These are phyloP conservation scores for Mirounga angustirostris DNA, from an alignment of 2,113 vertebrate species.

Conservation along the genomic window DNA sequence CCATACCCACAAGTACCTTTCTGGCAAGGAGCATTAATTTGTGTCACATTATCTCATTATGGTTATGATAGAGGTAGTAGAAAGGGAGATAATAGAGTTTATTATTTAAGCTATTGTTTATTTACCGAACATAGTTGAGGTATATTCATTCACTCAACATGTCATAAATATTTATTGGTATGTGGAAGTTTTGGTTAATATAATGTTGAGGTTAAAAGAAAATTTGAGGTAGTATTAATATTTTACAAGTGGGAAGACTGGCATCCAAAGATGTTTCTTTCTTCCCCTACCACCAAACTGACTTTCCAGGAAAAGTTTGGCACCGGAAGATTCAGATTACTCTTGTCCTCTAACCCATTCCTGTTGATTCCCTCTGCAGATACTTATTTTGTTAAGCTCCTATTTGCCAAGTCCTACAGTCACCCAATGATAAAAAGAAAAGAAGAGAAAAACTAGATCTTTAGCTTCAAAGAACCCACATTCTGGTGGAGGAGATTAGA, in stretches of 20 bases:
- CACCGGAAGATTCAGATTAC: not conserved
- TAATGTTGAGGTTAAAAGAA: constrained; percentile 44
- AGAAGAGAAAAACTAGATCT: not conserved
- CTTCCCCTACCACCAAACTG: not conserved
- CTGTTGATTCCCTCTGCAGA: not conserved
- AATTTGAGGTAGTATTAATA: constrained; percentile 18
- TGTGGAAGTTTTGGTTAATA: not conserved
- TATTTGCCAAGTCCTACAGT: not conserved
- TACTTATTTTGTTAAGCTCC: not conserved
- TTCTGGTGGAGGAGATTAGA: not conserved
- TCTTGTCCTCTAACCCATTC: not conserved
- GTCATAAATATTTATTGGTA: constrained; percentile 55
- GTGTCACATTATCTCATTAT: constrained; percentile 53
- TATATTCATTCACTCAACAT: not conserved
- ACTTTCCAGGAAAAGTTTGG: not conserved
- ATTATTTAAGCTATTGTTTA: constrained; percentile 47
- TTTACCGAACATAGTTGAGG: not conserved
- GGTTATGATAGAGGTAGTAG: constrained; percentile 32
- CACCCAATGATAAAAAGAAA: not conserved
- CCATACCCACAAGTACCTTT: constrained; percentile 50
- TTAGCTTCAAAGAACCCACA: not conserved
- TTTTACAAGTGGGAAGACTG: not conserved
- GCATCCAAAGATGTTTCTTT: not conserved
- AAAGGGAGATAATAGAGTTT: constrained; percentile 30
- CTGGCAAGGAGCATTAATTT: constrained; percentile 56